Evolutionary conservation across 2,797 vertebrate genomes (phyloP), one percentile per base, ranked within the genome.

Genomic region (Xiphorhynchus erythropygius): DNA sequence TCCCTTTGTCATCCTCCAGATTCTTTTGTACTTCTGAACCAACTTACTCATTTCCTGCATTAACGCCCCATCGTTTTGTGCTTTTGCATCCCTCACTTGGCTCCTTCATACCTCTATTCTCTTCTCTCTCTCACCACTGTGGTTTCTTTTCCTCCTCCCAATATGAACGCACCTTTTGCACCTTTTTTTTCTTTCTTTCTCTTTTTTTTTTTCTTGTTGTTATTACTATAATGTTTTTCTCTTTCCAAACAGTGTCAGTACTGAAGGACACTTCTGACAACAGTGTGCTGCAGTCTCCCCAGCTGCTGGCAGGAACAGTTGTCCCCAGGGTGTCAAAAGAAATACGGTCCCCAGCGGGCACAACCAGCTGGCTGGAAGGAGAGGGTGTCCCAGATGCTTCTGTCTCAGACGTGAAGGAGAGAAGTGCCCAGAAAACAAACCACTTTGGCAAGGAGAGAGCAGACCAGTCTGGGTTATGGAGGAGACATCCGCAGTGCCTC

Each of bases 141-240:
- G 74, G 56, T 90, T 94, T 90, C 63, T 60, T 86, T 94, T 80
- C 53, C 69, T 87, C 76, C 69, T 85, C 60, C 39, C 24, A 83
- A 84, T 5, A 37, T 0, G 0, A 64, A 25, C 1, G 18, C 12
- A 18, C 12, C 59, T 62, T 62, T 62, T 2, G 59, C 59, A 62
- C 59, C 37, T 21, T 60, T 39, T 37, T 15, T 22, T 15, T 8
- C 23, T 42, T 30, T 8, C 11, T 23, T 24, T 19, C 22, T 32
- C 6, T 1, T 7, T 3, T 4, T 4, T 21, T 18, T 4, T 7
- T 22, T 35, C 4, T 10, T 39, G 35, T 57, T 84, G 42, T 68
- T 37, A 21, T 52, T 55, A 39, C 35, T 35, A 12, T 1, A 0
- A 24, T 78, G 11, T 4, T 69, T 90, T 88, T 76, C 30, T 86